Evolutionary conservation across 2,113 vertebrate species (phyloP).

Genomic region (Echinops telfairi): DNA sequence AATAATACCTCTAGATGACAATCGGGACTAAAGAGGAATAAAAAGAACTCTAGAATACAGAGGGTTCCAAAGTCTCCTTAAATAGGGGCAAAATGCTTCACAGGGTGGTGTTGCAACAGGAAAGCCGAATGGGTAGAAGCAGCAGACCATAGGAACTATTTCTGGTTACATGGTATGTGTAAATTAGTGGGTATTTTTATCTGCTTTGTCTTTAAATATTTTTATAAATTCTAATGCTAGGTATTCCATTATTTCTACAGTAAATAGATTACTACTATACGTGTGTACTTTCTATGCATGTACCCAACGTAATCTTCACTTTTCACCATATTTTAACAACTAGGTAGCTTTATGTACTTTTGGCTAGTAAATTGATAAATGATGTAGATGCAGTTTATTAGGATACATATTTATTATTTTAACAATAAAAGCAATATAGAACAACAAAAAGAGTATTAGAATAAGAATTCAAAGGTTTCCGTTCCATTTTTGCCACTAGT

Average conservation of each 20-base stretch:
- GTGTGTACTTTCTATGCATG: neutral
- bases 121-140: neutral
- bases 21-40: neutral
- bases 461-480: neutral
- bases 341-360: neutral
- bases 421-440: neutral
- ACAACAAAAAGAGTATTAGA: neutral
- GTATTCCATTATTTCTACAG: neutral
- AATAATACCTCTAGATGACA: neutral
- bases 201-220: neutral
- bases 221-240: neutral
- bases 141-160: too few species aligned
- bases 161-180: too few species aligned
- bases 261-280: neutral
- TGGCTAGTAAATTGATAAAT: neutral
- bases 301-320: slow-evolving; percentile 10
- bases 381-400: neutral
- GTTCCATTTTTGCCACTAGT: too few species aligned
- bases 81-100: neutral
- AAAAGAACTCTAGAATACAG: neutral
- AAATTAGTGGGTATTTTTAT: too few species aligned
- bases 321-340: neutral
- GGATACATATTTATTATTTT: slow-evolving; percentile 2
- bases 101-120: neutral
- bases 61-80: neutral